Percentiles rank a stretch among this genome's conserved stretches.
These are phyloP conservation scores for Macrostomum lignano DNA, from an alignment of 1,140 invertebrate genomes.

Conservation along the genomic window DNA sequence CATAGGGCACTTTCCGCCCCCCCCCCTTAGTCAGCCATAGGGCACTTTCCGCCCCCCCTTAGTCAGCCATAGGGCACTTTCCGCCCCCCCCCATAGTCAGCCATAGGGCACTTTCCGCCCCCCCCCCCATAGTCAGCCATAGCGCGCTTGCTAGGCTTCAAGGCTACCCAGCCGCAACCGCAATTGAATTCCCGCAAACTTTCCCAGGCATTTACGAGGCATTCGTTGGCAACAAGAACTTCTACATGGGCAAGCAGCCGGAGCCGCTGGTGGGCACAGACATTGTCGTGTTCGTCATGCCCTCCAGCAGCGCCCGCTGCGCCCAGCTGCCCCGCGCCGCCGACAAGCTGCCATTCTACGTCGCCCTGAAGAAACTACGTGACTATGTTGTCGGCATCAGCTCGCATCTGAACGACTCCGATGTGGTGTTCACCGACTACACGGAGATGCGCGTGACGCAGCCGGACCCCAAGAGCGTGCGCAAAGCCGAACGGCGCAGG, in stretches of 20 bases:
- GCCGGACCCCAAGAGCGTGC: constrained; percentile 5
- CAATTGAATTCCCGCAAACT: no score
- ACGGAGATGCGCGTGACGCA: constrained; percentile 5
- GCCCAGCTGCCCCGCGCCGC: constrained; percentile 60
- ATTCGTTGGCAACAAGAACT: constrained; percentile 82
- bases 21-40: no score
- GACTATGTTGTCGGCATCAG: constrained; percentile 60
- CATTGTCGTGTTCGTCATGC: constrained; percentile 62
- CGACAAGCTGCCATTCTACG: constrained; percentile 74
- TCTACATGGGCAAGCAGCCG: constrained; percentile 73
- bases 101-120: no score
- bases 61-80: no score
- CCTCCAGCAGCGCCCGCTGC: constrained; percentile 63
- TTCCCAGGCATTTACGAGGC: constrained; percentile 58
- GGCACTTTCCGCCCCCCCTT: no score
- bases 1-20: no score
- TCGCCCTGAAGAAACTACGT: constrained; percentile 59
- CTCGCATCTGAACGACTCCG: constrained; percentile 49
- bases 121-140: no score
- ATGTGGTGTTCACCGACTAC: constrained; percentile 44
- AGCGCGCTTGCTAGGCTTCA: no score
- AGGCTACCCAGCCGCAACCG: no score
- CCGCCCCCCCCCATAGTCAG: no score
- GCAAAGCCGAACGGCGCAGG: constrained; percentile 5
- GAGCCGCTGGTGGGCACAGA: constrained; percentile 65